Evolutionary conservation across 2,888 invertebrate species (phyloP).

Genomic region (Volucella inanis): DNA sequence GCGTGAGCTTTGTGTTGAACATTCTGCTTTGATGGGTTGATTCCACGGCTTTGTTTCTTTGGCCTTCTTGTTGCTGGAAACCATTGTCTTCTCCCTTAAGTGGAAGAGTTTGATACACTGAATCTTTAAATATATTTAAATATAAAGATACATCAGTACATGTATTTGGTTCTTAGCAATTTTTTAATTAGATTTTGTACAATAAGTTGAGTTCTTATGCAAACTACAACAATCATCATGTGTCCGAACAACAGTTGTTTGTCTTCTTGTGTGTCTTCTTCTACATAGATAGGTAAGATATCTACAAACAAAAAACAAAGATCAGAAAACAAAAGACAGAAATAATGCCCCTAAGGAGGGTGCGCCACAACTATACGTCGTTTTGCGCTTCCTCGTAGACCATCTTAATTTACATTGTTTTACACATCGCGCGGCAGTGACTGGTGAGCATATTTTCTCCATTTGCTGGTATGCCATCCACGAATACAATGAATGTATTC

Average conservation of each 20-base stretch:
- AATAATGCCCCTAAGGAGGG: constrained; percentile 60
- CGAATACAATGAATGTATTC: constrained; percentile 1
- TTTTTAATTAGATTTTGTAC: too few relatives aligned
- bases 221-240: constrained; percentile 12
- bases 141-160: too few relatives aligned
- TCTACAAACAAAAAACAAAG: constrained; percentile 4
- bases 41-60: constrained; percentile 13
- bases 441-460: background rate
- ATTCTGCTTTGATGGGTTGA: constrained; percentile 41
- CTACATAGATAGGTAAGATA: constrained; percentile 33
- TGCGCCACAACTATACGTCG: constrained; percentile 38
- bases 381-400: constrained; percentile 56
- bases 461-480: background rate
- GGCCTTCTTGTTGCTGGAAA: background rate
- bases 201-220: too few relatives aligned
- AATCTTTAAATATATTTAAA: too few relatives aligned
- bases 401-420: constrained; percentile 16
- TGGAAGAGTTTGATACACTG: background rate
- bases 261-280: constrained; percentile 34
- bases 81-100: constrained; percentile 16
- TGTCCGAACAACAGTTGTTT: constrained; percentile 37
- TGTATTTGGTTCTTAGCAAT: too few relatives aligned
- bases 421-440: background rate
- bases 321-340: constrained; percentile 44
- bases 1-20: constrained; percentile 4